A percentile compares a stretch with the other conserved stretches of the same genome.
Conservation (phyloP, 2,113 vertebrate species). For the Climacteris rufus region DNA sequence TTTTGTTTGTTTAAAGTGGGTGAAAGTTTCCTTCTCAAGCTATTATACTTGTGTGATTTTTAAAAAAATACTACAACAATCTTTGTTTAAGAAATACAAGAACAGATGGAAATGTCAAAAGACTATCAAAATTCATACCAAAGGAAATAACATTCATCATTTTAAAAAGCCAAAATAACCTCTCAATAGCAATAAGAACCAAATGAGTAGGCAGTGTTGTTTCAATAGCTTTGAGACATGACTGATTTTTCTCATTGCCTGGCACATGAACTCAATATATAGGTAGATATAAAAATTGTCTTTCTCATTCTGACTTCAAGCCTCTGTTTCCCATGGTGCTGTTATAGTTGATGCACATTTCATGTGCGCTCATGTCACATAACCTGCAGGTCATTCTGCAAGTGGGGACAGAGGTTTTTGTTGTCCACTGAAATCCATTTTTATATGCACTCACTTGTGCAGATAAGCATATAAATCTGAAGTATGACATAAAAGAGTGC, state of each 20-base stretch:
- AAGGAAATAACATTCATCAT: conserved; percentile 6
- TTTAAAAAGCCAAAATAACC: not conserved
- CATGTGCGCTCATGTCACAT: not conserved
- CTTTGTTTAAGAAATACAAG: conserved; percentile 32
- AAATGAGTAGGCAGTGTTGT: conserved; percentile 14
- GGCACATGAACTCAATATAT: not conserved
- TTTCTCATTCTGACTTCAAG: not conserved
- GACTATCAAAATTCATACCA: conserved; percentile 34
- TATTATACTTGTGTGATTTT: not conserved
- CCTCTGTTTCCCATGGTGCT: not conserved
- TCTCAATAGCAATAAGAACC: not conserved
- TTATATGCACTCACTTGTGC: not conserved
- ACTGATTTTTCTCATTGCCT: not conserved
- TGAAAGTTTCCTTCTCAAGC: conserved; percentile 50
- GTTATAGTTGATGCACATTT: not conserved
- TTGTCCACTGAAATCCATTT: not conserved
- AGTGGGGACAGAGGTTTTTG: not conserved
- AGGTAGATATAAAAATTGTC: not conserved
- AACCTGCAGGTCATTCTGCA: not conserved
- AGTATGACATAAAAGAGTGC: not conserved
- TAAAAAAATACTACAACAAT: not conserved
- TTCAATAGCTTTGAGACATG: not conserved
- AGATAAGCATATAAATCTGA: not conserved
- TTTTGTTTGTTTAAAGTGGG: conserved; percentile 34
- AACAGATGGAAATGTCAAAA: conserved; percentile 29